These are phyloP conservation scores for Carassius auratus DNA, from an alignment of 2,113 vertebrate species.

Conservation along the genomic window DNA sequence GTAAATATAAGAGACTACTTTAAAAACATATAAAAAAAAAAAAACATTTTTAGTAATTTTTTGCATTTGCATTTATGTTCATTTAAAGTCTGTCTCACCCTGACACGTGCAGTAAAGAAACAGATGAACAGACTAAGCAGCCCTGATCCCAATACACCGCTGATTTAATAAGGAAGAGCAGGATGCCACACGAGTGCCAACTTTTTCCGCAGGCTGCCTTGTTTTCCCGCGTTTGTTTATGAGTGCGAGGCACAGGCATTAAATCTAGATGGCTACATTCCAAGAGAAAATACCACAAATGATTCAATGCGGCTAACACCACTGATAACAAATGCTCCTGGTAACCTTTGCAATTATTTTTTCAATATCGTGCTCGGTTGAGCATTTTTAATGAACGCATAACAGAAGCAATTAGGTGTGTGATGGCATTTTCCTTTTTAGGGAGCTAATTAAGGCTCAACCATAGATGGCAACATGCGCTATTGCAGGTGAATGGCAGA, in stretches of 20 bases:
- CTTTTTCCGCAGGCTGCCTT: background rate
- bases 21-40: too few species aligned
- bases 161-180: conserved; percentile 20
- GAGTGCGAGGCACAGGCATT: conserved; percentile 15
- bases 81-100: background rate
- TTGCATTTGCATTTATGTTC: background rate
- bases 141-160: background rate
- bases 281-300: conserved; percentile 15
- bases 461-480: conserved; percentile 39
- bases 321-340: conserved; percentile 27
- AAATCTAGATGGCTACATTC: conserved; percentile 26
- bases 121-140: background rate
- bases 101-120: background rate
- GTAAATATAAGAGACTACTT: background rate
- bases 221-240: conserved; percentile 45
- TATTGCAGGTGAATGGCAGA: conserved; percentile 41
- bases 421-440: conserved; percentile 47
- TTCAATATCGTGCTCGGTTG: conserved; percentile 51
- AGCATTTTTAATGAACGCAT: conserved; percentile 57
- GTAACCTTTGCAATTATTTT: conserved; percentile 41
- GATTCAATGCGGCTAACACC: conserved; percentile 7
- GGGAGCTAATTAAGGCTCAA: conserved; percentile 46
- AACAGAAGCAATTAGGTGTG: conserved; percentile 43
- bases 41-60: too few species aligned
- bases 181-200: background rate